Percentiles rank a stretch among this genome's conserved stretches.
Evolutionary conservation across 1,140 invertebrate genomes (phyloP).

Genomic region (Leptinotarsa undecemlineata): DNA sequence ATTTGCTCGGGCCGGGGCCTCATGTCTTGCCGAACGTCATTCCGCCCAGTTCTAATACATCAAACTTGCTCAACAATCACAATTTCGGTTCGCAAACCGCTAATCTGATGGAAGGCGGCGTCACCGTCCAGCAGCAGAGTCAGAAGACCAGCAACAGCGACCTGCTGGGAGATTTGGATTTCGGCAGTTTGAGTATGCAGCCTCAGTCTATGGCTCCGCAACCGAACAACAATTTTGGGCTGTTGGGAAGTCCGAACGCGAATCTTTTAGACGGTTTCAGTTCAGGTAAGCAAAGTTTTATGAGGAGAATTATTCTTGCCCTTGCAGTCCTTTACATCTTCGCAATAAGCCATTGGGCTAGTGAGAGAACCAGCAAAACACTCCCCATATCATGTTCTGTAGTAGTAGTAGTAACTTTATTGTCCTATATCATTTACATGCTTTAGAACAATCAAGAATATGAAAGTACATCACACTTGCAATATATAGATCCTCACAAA

Average conservation of each 20-base stretch:
- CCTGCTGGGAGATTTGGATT: slow-evolving; percentile 63
- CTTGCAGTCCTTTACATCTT: no score
- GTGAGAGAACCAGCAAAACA: no score
- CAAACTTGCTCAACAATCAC: slow-evolving; percentile 11
- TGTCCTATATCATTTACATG: no score
- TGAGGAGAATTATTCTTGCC: no score
- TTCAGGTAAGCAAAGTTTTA: slow-evolving; percentile 35
- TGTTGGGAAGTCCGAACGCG: slow-evolving; percentile 25
- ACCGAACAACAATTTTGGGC: slow-evolving; percentile 39
- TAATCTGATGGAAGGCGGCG: not conserved
- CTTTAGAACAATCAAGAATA: no score
- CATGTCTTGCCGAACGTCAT: slow-evolving; percentile 11
- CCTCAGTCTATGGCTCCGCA: slow-evolving; percentile 30
- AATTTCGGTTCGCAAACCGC: not conserved
- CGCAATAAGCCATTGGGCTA: no score
- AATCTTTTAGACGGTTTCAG: slow-evolving; percentile 39
- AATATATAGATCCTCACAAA: no score
- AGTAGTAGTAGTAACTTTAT: no score
- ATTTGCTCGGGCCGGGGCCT: slow-evolving; percentile 15
- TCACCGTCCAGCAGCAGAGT: slow-evolving; percentile 15
- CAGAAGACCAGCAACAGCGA: slow-evolving; percentile 55
- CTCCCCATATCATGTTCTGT: no score
- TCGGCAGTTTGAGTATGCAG: slow-evolving; percentile 51
- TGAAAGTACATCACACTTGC: no score
- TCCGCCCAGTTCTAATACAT: not conserved